A percentile compares a stretch with the other conserved stretches of the same genome.
Evolutionary conservation across 2,113 vertebrate genomes (phyloP).

Genomic region (Craseonycteris thonglongyai): DNA sequence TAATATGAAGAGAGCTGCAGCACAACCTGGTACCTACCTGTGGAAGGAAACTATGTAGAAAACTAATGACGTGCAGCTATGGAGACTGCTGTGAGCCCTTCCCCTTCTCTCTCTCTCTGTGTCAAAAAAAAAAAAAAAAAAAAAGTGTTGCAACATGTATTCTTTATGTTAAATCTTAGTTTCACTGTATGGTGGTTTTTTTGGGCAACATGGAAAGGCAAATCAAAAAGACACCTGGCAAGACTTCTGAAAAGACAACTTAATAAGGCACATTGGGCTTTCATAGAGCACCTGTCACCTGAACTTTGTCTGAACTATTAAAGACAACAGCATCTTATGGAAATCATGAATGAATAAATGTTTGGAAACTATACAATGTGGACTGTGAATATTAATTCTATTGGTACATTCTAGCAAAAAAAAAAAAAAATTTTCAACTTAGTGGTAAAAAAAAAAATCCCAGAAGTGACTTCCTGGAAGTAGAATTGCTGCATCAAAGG

Average conservation of each 20-base stretch:
- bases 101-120: too few species aligned
- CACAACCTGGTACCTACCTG: too few species aligned
- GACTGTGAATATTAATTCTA: neutral
- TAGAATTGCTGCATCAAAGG: neutral
- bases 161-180: neutral
- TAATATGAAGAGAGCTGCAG: neutral
- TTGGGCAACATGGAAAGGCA: slow-evolving; percentile 87
- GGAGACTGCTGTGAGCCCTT: too few species aligned
- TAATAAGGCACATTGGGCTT: neutral
- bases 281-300: neutral
- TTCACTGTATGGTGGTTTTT: neutral
- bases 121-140: too few species aligned
- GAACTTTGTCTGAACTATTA: neutral
- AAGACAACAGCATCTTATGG: neutral
- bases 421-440: slow-evolving; percentile 30
- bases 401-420: slow-evolving; percentile 28
- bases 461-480: neutral
- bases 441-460: neutral
- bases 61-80: too few species aligned
- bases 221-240: slow-evolving; percentile 96
- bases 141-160: neutral
- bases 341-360: neutral
- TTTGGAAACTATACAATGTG: neutral
- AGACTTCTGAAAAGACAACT: slow-evolving; percentile 82
- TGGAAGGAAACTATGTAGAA: too few species aligned